Evolutionary conservation across 2,888 invertebrate species (phyloP).

Genomic region (Limnephilus auricula): DNA sequence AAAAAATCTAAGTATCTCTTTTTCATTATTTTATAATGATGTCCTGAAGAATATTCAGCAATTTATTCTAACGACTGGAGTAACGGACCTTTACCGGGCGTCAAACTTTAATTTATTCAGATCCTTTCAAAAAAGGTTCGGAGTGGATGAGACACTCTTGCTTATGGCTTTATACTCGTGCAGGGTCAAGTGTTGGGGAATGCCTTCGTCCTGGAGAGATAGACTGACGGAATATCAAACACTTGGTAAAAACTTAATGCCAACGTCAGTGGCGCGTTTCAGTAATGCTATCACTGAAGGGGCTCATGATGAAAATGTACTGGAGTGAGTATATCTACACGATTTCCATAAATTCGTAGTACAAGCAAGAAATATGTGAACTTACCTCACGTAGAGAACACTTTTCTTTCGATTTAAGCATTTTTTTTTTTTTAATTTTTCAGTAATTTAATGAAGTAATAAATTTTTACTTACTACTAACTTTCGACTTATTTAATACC

Average conservation of each 20-base stretch:
- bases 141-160: background rate
- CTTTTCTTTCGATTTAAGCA: no score
- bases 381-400: no score
- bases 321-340: no score
- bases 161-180: background rate
- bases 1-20: background rate
- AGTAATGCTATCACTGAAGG: background rate
- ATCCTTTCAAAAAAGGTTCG: background rate
- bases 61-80: background rate
- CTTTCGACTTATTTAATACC: no score
- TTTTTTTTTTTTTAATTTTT: no score
- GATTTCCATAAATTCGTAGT: no score
- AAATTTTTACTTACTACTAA: no score
- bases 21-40: background rate
- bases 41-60: background rate
- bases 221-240: background rate
- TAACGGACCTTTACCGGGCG: background rate
- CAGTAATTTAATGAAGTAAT: no score
- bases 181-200: background rate
- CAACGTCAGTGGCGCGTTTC: background rate
- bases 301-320: no score
- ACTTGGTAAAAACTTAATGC: background rate
- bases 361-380: no score
- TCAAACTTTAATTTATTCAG: background rate
- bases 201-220: background rate